Evolutionary conservation across 2,888 invertebrate genomes (phyloP).

Genomic region (Zelleria hepariella): DNA sequence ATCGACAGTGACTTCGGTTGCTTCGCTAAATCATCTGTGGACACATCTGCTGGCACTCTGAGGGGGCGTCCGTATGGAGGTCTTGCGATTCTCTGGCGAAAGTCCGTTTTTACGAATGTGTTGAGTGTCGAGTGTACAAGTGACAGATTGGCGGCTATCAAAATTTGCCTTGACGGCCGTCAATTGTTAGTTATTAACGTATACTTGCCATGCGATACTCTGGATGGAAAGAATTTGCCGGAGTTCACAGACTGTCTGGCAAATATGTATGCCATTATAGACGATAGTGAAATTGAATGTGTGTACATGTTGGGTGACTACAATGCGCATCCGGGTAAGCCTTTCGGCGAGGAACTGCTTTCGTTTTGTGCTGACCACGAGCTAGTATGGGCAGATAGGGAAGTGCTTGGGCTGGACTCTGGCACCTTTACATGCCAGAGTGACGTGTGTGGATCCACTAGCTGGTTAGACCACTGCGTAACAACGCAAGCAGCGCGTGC

Average conservation of each 20-base stretch:
- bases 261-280: background rate
- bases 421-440: background rate
- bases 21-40: background rate
- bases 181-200: background rate
- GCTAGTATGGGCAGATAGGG: background rate
- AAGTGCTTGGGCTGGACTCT: background rate
- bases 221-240: background rate
- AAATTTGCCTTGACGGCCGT: background rate
- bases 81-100: background rate
- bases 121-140: background rate
- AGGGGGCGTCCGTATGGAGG: background rate
- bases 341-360: background rate
- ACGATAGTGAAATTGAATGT: background rate
- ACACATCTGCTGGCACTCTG: background rate
- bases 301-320: slow-evolving; percentile 2
- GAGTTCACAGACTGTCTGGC: background rate
- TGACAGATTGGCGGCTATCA: background rate
- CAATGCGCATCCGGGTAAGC: background rate
- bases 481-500: background rate
- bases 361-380: background rate
- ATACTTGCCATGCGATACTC: no score
- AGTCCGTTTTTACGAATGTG: background rate
- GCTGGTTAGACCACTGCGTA: background rate
- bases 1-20: background rate
- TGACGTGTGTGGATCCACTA: background rate